Evolutionary conservation across 2,797 vertebrate species (phyloP).

Genomic region (Threskiornis aethiopicus): DNA sequence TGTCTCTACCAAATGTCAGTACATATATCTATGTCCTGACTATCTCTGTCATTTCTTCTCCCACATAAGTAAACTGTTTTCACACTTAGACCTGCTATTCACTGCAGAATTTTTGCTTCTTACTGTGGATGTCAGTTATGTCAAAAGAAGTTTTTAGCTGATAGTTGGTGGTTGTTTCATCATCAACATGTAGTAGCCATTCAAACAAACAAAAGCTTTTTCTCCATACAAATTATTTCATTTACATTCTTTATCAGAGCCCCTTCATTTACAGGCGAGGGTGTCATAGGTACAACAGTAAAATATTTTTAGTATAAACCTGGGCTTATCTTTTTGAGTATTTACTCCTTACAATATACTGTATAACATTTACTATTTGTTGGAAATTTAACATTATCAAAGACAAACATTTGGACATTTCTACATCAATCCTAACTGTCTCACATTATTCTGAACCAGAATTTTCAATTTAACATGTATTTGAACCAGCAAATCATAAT

Average conservation of each 20-base stretch:
- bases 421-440: background rate
- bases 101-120: background rate
- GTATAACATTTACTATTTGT: background rate
- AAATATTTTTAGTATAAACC: background rate
- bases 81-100: background rate
- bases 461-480: background rate
- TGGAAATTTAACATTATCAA: background rate
- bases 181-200: background rate
- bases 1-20: background rate
- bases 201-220: background rate
- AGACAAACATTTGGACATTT: background rate
- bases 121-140: background rate
- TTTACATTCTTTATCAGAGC: background rate
- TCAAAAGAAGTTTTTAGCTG: background rate
- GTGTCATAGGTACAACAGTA: background rate
- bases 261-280: background rate
- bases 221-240: background rate
- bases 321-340: background rate
- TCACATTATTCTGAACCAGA: background rate
- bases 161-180: background rate
- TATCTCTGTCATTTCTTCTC: background rate
- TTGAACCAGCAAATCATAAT: background rate
- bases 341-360: background rate
- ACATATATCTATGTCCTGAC: background rate
- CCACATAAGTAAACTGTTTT: background rate